Percentiles rank a stretch among this genome's conserved stretches.
Evolutionary conservation across 2,888 invertebrate genomes (phyloP).

Genomic region (Mesodorylaimus sp.): DNA sequence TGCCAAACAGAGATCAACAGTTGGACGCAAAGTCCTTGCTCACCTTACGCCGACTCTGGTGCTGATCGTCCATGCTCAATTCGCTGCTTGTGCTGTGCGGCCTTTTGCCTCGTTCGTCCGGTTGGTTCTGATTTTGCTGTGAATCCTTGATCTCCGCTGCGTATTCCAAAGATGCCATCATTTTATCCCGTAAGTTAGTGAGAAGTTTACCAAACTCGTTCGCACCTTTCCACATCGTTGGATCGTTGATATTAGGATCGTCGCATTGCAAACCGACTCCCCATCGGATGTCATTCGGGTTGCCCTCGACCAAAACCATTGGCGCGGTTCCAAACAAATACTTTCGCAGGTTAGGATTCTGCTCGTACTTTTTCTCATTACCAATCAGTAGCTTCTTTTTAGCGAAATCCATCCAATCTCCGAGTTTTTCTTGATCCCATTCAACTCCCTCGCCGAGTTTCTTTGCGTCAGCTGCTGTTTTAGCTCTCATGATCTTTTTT

Average conservation of each 20-base stretch:
- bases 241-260: background rate
- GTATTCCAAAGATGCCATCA: background rate
- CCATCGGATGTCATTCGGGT: background rate
- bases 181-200: background rate
- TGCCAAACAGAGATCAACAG: too few species aligned
- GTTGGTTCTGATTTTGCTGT: too few species aligned
- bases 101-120: too few species aligned
- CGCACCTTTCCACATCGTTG: background rate
- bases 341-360: background rate
- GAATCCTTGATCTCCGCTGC: too few species aligned
- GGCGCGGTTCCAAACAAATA: background rate
- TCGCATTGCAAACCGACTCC: background rate
- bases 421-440: background rate
- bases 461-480: background rate
- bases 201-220: conserved; percentile 2
- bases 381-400: background rate
- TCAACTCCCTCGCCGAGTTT: background rate
- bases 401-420: background rate
- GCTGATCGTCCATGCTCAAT: too few species aligned
- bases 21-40: too few species aligned
- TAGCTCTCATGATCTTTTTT: background rate
- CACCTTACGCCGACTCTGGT: too few species aligned
- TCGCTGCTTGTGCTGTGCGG: too few species aligned
- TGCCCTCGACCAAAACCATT: background rate
- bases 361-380: conserved; percentile 1